Base-by-base conservation (phyloP, 1,140 invertebrate genomes). In the Eurosta solidaginis region DNA sequence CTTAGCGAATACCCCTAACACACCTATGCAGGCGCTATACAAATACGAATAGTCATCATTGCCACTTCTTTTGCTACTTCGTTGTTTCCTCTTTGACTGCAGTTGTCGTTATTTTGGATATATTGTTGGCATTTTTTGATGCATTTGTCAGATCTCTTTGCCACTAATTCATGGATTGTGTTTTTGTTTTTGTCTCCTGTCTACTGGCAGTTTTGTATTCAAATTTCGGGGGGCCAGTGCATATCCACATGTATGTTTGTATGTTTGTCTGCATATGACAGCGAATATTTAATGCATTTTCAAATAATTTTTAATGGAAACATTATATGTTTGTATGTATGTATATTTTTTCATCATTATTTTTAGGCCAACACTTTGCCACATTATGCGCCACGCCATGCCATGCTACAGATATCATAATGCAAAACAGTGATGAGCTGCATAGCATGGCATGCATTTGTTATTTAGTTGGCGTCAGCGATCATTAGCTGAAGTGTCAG, bases 31-130 rank as follows among this genome's bases (percentile, higher is more conserved):
- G 10, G 4, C 27, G 10, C 59, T 42, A 5, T 33, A 42, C 14
- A 68, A 52, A 22, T 42, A 40, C 59, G n/a, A 33, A 40, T 68
- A 68, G 59, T 68, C 59, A 68, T 68, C 33, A 68, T 68, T 68
- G 14, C 59, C 59, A 68, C 59, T 68, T 40, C 2, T 52, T 52
- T 52, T 22, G 59, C 33, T 68, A 40, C 59, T 36, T 3, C 59
- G 3, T n/a, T n/a, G n/a, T n/a, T 68, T 10, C 33, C 33, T 68
- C 3, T n/a, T 20, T 68, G 9, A 20, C 12, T 68, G 36, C 33
- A 22, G n/a, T 42, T 14, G 25, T 42, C 40, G 33, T 33, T 40
- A 63, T 63, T 36, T 63, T 63, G n/a, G 54, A 63, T 63, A 63
- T 33, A 29, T 36, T 63, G 54, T 63, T 63, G 54, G 59, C 59